These are phyloP conservation scores for Ophion ventricosus DNA, from an alignment of 2,888 invertebrate genomes.

Conservation along the genomic window DNA sequence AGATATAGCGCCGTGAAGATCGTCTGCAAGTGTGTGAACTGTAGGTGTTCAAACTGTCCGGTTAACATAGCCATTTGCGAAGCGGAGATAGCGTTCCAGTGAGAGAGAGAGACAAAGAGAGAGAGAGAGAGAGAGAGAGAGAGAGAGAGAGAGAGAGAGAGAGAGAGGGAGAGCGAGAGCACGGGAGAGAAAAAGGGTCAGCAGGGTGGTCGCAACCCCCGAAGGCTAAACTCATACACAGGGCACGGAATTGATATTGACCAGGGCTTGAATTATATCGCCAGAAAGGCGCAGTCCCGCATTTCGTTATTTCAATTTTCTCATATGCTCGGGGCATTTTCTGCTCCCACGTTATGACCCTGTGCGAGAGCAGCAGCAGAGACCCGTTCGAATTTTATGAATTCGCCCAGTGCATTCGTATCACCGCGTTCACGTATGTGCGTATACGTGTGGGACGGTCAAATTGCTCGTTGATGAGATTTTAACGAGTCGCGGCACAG, in stretches of 20 bases:
- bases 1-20: constrained; percentile 33
- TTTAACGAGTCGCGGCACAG: constrained; percentile 68
- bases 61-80: constrained; percentile 40
- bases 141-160: not conserved
- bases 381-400: constrained; percentile 30
- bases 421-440: constrained; percentile 9
- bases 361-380: not conserved
- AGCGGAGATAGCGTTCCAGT: constrained; percentile 7
- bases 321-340: constrained; percentile 50
- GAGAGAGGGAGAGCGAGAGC: constrained; percentile 15
- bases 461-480: constrained; percentile 71
- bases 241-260: constrained; percentile 70
- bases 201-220: constrained; percentile 26
- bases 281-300: constrained; percentile 62
- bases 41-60: constrained; percentile 37
- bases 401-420: constrained; percentile 31
- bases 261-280: constrained; percentile 69
- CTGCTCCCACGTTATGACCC: constrained; percentile 9
- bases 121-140: not conserved
- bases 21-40: not conserved
- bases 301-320: constrained; percentile 71
- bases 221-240: constrained; percentile 64
- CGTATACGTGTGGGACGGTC: constrained; percentile 33
- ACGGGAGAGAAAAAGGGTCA: constrained; percentile 11
- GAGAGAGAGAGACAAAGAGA: no score